phyloP scores from a whole-genome alignment of 1,140 invertebrate genomes.

The Zaprionus kolodkinae region DNA sequence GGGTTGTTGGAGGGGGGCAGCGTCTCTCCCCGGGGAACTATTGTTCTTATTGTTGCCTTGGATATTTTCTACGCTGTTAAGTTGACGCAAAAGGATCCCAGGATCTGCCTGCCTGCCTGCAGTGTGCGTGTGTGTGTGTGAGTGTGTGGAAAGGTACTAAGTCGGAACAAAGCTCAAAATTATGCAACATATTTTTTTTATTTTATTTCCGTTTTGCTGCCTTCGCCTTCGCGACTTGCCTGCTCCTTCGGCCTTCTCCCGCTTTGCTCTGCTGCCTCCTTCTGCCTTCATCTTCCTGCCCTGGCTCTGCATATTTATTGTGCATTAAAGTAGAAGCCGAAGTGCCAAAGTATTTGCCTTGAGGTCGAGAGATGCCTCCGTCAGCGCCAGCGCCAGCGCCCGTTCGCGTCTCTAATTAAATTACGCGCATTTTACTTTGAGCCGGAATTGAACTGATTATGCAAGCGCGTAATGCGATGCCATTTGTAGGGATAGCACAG shows the following conservation, averaged over 20 bases:
- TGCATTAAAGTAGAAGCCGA: slow-evolving; percentile 38
- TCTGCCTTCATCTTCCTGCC: not conserved
- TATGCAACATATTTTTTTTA: slow-evolving; percentile 83
- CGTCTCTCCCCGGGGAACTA: slow-evolving; percentile 76
- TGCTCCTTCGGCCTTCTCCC: not conserved
- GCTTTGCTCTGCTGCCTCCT: not conserved
- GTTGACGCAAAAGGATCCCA: slow-evolving; percentile 79
- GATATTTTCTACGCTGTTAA: slow-evolving; percentile 82
- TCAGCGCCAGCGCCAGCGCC: slow-evolving; percentile 22
- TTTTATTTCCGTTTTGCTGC: slow-evolving; percentile 63
- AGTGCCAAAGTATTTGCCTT: slow-evolving; percentile 38
- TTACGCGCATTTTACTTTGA: slow-evolving; percentile 43
- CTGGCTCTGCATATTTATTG: slow-evolving; percentile 45
- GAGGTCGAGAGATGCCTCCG: slow-evolving; percentile 33
- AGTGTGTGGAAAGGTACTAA: slow-evolving; percentile 75
- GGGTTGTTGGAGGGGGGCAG: slow-evolving; percentile 39
- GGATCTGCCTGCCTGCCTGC: slow-evolving; percentile 67
- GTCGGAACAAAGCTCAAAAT: slow-evolving; percentile 81
- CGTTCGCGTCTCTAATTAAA: slow-evolving; percentile 35
- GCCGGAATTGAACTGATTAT: slow-evolving; percentile 44
- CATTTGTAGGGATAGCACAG: slow-evolving; percentile 7
- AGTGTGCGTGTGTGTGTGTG: slow-evolving; percentile 30
- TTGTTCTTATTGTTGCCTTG: slow-evolving; percentile 83
- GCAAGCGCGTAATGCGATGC: slow-evolving; percentile 29
- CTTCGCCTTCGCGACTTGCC: slow-evolving; percentile 3